Percentiles rank a stretch among this genome's conserved stretches.
These are phyloP conservation scores for Boloria selene DNA, from an alignment of 2,888 invertebrate species.

Conservation along the genomic window DNA sequence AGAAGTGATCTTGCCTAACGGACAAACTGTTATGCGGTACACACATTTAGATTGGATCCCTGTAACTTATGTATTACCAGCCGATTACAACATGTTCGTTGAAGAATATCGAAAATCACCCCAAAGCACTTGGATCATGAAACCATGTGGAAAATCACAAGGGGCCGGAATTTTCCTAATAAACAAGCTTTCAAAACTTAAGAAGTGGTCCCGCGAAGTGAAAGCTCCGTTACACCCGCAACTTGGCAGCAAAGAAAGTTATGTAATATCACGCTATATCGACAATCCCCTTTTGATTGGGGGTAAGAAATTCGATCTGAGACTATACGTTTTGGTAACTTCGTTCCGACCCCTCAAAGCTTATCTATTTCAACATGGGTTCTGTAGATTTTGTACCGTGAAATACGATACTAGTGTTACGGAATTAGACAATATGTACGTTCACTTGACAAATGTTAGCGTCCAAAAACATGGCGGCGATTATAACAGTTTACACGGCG, in stretches of 20 bases:
- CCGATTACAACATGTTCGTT: constrained; percentile 98
- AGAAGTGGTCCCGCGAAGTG: constrained; percentile 92
- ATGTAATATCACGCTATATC: constrained; percentile 98
- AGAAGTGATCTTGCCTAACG: constrained; percentile 75
- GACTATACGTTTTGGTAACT: constrained; percentile 95
- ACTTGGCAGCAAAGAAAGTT: constrained; percentile 89
- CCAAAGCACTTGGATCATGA: constrained; percentile 98
- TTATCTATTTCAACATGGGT: constrained; percentile 95
- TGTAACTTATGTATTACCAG: constrained; percentile 95
- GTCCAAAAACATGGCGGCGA: constrained; percentile 98
- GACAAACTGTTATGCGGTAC: constrained; percentile 87
- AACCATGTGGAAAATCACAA: constrained; percentile 97
- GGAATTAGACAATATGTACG: constrained; percentile 95
- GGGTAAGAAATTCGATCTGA: constrained; percentile 97
- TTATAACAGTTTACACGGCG: constrained; percentile 97
- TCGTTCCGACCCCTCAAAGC: constrained; percentile 96
- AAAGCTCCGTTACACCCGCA: constrained; percentile 88
- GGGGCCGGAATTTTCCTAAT: constrained; percentile 97
- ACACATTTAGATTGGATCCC: constrained; percentile 95
- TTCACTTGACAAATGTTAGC: constrained; percentile 98
- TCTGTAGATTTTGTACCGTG: constrained; percentile 97
- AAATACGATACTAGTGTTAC: constrained; percentile 96
- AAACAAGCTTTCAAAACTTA: constrained; percentile 96
- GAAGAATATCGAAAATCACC: constrained; percentile 97
- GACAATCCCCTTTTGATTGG: constrained; percentile 97